Percentiles rank a stretch among this genome's conserved stretches.
These are phyloP conservation scores for Goniozus legneri DNA, from an alignment of 1,140 invertebrate genomes.

Conservation along the genomic window DNA sequence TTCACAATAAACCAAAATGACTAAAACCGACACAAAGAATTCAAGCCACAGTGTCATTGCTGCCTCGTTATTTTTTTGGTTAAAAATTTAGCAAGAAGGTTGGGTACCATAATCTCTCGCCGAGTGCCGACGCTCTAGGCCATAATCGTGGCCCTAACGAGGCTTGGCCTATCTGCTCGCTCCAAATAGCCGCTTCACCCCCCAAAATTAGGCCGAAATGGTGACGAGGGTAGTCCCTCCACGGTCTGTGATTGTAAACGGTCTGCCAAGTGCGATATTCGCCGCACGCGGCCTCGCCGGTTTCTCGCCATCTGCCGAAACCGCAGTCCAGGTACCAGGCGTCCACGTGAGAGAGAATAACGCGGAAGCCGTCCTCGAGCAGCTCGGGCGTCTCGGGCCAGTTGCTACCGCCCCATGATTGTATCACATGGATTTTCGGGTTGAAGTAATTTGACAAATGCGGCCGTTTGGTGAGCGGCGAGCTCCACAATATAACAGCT, in stretches of 20 bases:
- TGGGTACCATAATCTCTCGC: conserved; percentile 59
- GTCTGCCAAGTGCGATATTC: conserved; percentile 81
- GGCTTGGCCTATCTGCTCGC: conserved; percentile 62
- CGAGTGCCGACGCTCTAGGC: conserved; percentile 66
- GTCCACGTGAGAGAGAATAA: conserved; percentile 80
- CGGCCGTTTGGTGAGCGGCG: conserved; percentile 70
- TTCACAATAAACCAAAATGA: neutral
- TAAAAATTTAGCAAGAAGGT: neutral
- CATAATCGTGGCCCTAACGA: conserved; percentile 67
- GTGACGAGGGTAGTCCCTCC: conserved; percentile 55
- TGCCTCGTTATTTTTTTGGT: no score
- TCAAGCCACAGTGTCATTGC: neutral
- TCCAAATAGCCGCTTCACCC: conserved; percentile 70
- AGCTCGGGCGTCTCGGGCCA: conserved; percentile 74
- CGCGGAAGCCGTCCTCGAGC: conserved; percentile 68
- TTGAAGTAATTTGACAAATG: conserved; percentile 64
- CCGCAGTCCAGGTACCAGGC: conserved; percentile 85
- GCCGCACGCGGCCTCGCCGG: conserved; percentile 68
- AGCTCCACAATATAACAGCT: conserved; percentile 74
- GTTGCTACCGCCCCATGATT: conserved; percentile 74
- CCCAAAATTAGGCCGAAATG: conserved; percentile 56
- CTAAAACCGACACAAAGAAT: conserved; percentile 2
- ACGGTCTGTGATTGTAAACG: conserved; percentile 76
- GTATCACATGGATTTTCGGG: conserved; percentile 56
- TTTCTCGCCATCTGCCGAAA: conserved; percentile 74